A percentile compares a stretch with the other conserved stretches of the same genome.
phyloP scores from a whole-genome alignment of 2,113 vertebrate genomes.

The Brachyistius frenatus region DNA sequence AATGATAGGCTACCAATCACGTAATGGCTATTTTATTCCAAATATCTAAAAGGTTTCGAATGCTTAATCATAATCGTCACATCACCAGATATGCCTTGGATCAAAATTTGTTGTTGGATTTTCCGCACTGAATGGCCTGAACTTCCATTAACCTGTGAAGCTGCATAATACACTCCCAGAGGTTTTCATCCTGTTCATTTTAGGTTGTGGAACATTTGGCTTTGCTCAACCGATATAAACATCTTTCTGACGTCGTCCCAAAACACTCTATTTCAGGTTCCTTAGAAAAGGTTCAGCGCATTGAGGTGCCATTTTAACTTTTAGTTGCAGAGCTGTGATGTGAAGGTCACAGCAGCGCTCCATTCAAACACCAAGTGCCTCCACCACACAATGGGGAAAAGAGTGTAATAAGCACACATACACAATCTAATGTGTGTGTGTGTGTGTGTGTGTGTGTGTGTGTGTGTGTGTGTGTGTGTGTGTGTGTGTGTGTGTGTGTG shows the following conservation, averaged over 20 bases:
- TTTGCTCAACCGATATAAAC: background rate
- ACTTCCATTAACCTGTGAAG: background rate
- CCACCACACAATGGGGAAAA: conserved; percentile 35
- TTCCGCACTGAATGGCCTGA: background rate
- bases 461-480: background rate
- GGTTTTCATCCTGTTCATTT: too few species aligned
- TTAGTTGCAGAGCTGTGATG: conserved; percentile 27
- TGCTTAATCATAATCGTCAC: background rate
- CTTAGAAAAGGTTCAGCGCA: conserved; percentile 12
- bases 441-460: background rate
- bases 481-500: conserved; percentile 18
- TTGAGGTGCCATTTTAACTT: conserved; percentile 37
- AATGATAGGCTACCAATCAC: background rate
- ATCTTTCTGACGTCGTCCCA: background rate
- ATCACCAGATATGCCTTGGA: background rate
- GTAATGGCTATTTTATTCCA: background rate
- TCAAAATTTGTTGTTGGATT: background rate
- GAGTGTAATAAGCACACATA: conserved; percentile 43
- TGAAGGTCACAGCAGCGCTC: conserved; percentile 63
- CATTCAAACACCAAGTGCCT: conserved; percentile 47
- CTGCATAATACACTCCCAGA: background rate
- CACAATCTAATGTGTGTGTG: background rate
- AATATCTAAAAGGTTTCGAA: background rate
- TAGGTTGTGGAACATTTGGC: background rate
- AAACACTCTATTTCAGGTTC: conserved; percentile 13